Evolutionary conservation across 2,113 vertebrate species (phyloP).

Genomic region (Excalfactoria chinensis): DNA sequence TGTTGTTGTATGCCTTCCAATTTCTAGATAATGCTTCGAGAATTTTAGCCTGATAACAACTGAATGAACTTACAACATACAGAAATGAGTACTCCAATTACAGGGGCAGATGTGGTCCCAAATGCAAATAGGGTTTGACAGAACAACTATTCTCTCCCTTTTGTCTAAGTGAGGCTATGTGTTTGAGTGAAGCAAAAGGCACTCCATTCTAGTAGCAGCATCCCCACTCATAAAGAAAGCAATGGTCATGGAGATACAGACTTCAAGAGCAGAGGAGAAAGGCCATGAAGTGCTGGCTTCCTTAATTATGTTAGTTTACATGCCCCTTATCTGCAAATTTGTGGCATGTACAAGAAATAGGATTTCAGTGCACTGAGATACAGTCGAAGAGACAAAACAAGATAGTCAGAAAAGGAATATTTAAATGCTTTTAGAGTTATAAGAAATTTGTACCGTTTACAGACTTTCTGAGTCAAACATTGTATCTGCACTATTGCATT

Average conservation of each 20-base stretch:
- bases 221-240: not conserved
- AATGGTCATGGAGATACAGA: not conserved
- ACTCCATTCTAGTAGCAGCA: not conserved
- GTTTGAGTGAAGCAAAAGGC: not conserved
- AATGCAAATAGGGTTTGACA: not conserved
- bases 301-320: not conserved
- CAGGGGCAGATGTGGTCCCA: not conserved
- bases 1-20: not conserved
- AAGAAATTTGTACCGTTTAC: not conserved
- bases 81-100: not conserved
- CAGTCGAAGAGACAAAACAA: not conserved
- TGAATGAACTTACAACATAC: not conserved
- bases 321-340: not conserved
- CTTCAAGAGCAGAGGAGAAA: not conserved
- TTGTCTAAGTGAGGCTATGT: not conserved
- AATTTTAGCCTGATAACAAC: not conserved
- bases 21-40: not conserved
- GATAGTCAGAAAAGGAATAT: not conserved
- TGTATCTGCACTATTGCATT: constrained; percentile 8
- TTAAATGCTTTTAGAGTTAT: not conserved
- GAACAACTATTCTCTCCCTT: not conserved
- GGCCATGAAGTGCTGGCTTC: not conserved
- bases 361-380: not conserved
- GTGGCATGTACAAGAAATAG: not conserved
- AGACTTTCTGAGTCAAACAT: not conserved